Percentiles rank a stretch among this genome's conserved stretches.
These are phyloP conservation scores for Pachycephala philippinensis DNA, from an alignment of 2,113 vertebrate species.

Conservation along the genomic window DNA sequence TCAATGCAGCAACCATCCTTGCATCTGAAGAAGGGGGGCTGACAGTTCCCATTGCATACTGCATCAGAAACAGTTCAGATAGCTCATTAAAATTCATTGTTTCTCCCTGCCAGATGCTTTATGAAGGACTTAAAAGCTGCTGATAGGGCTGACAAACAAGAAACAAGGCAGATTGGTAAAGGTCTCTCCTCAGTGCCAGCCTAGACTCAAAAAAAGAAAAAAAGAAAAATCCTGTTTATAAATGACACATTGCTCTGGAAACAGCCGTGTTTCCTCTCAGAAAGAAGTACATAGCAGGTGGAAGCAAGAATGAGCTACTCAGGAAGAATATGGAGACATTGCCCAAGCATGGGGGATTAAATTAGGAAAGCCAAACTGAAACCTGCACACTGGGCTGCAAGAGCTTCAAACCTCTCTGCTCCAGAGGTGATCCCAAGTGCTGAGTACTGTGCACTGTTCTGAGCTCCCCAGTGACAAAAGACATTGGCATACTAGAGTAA, in stretches of 20 bases:
- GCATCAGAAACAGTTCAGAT: slow-evolving; percentile 31
- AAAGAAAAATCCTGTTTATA: neutral
- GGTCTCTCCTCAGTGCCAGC: neutral
- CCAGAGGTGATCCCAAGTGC: neutral
- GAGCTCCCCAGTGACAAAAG: neutral
- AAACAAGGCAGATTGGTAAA: neutral
- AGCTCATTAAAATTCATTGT: neutral
- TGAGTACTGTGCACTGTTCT: neutral
- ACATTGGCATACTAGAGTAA: neutral
- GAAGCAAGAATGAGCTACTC: neutral
- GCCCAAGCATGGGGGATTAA: neutral
- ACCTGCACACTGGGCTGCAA: neutral
- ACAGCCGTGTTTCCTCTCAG: neutral
- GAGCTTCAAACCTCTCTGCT: neutral
- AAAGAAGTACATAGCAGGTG: neutral
- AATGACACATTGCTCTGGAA: neutral
- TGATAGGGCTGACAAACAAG: neutral
- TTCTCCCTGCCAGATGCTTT: neutral
- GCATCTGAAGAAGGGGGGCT: slow-evolving; percentile 78
- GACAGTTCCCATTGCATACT: slow-evolving; percentile 79
- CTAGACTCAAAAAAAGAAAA: neutral
- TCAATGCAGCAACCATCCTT: slow-evolving; percentile 87
- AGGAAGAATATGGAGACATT: neutral
- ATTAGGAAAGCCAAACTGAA: neutral
- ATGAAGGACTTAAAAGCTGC: neutral